phyloP scores from a whole-genome alignment of 2,113 vertebrate species.

The Thryonomys swinderianus region DNA sequence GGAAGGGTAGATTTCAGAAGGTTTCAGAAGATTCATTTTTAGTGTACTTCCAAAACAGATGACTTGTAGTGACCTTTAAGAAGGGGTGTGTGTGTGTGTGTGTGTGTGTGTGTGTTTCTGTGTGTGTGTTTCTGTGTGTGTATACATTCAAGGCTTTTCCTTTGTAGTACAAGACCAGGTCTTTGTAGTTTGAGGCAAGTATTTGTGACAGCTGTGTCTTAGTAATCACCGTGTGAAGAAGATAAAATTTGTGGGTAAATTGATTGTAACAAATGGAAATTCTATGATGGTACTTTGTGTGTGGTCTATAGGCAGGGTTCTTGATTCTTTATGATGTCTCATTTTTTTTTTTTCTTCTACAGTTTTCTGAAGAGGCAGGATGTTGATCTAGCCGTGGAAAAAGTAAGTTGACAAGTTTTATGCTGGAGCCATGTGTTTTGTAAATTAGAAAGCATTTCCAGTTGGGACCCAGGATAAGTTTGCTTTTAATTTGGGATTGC shows the following conservation, averaged over 20 bases:
- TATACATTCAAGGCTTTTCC: background rate
- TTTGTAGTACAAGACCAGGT: conserved; percentile 3
- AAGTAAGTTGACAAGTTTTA: conserved; percentile 60
- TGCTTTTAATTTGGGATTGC: background rate
- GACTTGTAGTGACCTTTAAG: background rate
- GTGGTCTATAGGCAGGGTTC: conserved; percentile 47
- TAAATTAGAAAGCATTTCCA: background rate
- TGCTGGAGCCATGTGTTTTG: background rate
- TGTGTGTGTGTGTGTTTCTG: background rate
- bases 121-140: rapidly evolving
- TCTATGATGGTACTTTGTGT: conserved; percentile 30
- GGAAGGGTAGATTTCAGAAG: background rate
- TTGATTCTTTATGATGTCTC: conserved; percentile 60
- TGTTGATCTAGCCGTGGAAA: conserved; percentile 47
- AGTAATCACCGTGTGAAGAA: conserved; percentile 45
- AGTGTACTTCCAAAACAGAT: background rate
- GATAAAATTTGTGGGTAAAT: conserved; percentile 65
- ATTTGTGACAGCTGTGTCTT: conserved; percentile 78
- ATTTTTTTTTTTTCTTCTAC: conserved; percentile 10
- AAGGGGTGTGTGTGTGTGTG: background rate
- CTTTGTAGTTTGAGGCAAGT: conserved; percentile 55
- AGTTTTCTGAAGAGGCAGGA: conserved; percentile 68
- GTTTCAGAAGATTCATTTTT: background rate
- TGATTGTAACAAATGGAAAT: conserved; percentile 73
- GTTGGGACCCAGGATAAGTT: background rate